Percentiles rank a stretch among this genome's conserved stretches.
Evolutionary conservation across 30 jellyfish, hydroid and myxozoan genomes (phyloP).

Genomic region (Catostylus mosaicus): DNA sequence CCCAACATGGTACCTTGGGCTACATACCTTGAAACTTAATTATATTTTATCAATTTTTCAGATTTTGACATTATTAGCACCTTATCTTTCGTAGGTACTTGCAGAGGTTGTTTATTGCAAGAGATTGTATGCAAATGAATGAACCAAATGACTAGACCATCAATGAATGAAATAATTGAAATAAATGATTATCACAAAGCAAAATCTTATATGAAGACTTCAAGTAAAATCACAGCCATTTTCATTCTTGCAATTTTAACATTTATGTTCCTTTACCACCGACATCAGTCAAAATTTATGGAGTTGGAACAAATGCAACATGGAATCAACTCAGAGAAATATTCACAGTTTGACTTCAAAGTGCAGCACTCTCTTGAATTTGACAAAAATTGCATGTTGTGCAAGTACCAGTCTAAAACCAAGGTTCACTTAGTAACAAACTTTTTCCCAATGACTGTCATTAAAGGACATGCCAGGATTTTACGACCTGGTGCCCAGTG

Average conservation of each 20-base stretch:
- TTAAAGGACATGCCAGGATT: slow-evolving; percentile 15
- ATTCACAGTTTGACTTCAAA: neutral
- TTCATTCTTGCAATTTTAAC: neutral
- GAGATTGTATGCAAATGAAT: too few relatives aligned
- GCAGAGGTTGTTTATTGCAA: too few relatives aligned
- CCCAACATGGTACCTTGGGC: too few relatives aligned
- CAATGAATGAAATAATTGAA: too few relatives aligned
- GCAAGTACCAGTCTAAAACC: slow-evolving; percentile 2
- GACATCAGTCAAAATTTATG: neutral
- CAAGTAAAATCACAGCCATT: neutral
- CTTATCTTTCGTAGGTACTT: too few relatives aligned
- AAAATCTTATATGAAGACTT: neutral
- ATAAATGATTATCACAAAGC: too few relatives aligned
- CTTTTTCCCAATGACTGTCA: slow-evolving; percentile 21
- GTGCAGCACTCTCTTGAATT: slow-evolving; percentile 33
- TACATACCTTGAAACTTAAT: too few relatives aligned
- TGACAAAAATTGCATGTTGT: slow-evolving; percentile 14
- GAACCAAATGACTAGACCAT: too few relatives aligned
- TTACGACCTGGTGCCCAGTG: slow-evolving; percentile 31
- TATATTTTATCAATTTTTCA: too few relatives aligned
- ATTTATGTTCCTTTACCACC: neutral
- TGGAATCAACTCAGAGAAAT: neutral
- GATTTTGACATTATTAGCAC: too few relatives aligned
- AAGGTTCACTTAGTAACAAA: slow-evolving; percentile 35
- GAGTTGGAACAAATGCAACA: neutral